These are phyloP conservation scores for Panagrolaimus sp. DNA, from an alignment of 1,140 invertebrate species.

Conservation along the genomic window DNA sequence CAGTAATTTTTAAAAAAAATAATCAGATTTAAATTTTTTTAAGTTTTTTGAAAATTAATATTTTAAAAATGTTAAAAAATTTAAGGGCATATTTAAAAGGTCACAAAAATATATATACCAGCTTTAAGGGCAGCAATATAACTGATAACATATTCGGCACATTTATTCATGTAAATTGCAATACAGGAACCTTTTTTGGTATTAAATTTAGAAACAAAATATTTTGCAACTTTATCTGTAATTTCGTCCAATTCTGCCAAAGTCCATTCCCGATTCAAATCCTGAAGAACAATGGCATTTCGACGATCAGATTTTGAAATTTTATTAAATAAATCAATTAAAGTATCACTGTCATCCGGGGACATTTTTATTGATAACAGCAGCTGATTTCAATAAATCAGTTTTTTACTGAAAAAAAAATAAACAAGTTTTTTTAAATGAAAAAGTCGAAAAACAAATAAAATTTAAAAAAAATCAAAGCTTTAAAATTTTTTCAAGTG, in stretches of 20 bases:
- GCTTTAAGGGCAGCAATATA: slow-evolving; percentile 64
- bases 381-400: too few relatives aligned
- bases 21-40: too few relatives aligned
- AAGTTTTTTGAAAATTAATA: too few relatives aligned
- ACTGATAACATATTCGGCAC: slow-evolving; percentile 47
- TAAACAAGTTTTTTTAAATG: too few relatives aligned
- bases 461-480: too few relatives aligned
- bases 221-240: slow-evolving; percentile 37
- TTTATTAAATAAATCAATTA: slow-evolving; percentile 21
- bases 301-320: slow-evolving; percentile 18
- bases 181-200: slow-evolving; percentile 39
- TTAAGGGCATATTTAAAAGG: neutral
- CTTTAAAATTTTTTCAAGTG: too few relatives aligned
- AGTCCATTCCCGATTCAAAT: slow-evolving; percentile 40
- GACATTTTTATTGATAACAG: neutral
- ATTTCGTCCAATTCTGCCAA: slow-evolving; percentile 40
- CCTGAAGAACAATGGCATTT: slow-evolving; percentile 35
- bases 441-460: too few relatives aligned
- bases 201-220: slow-evolving; percentile 35
- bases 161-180: slow-evolving; percentile 52
- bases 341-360: slow-evolving; percentile 2
- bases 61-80: slow-evolving; percentile 4
- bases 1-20: neutral
- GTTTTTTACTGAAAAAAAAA: too few relatives aligned
- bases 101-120: slow-evolving; percentile 43